A percentile compares a stretch with the other conserved stretches of the same genome.
Conservation (phyloP, 2,888 invertebrate species). For the Pelosia muscerda region DNA sequence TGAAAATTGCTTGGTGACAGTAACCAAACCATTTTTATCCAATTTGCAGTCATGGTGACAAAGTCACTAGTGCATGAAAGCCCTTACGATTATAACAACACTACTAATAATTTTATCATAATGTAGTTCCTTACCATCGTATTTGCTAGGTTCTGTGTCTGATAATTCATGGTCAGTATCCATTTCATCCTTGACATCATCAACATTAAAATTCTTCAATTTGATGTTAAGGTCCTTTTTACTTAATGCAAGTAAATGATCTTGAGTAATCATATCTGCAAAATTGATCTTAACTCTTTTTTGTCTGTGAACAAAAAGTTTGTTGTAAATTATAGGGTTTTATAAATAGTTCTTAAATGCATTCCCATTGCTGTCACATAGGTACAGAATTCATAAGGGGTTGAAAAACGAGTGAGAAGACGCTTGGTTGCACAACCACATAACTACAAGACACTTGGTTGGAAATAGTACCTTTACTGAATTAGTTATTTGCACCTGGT, state of each 20-base stretch:
- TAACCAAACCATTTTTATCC: too few relatives aligned
- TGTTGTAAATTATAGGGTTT: neutral
- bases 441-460: too few relatives aligned
- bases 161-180: constrained; percentile 57
- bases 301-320: constrained; percentile 65
- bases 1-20: too few relatives aligned
- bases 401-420: neutral
- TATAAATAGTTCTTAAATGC: neutral
- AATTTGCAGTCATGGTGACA: too few relatives aligned
- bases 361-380: neutral
- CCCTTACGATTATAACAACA: constrained; percentile 8
- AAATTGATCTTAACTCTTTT: constrained; percentile 77
- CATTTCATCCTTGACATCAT: constrained; percentile 58
- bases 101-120: constrained; percentile 7
- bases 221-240: constrained; percentile 72
- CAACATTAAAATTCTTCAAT: constrained; percentile 70
- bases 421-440: neutral
- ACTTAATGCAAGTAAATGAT: constrained; percentile 71
- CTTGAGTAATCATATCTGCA: constrained; percentile 71
- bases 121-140: constrained; percentile 70
- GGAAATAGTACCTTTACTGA: neutral
- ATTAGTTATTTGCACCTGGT: neutral
- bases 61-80: too few relatives aligned
- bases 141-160: constrained; percentile 74
- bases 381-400: neutral